Evolutionary conservation across 2,888 invertebrate genomes (phyloP).

Genomic region (Acleris holmiana): DNA sequence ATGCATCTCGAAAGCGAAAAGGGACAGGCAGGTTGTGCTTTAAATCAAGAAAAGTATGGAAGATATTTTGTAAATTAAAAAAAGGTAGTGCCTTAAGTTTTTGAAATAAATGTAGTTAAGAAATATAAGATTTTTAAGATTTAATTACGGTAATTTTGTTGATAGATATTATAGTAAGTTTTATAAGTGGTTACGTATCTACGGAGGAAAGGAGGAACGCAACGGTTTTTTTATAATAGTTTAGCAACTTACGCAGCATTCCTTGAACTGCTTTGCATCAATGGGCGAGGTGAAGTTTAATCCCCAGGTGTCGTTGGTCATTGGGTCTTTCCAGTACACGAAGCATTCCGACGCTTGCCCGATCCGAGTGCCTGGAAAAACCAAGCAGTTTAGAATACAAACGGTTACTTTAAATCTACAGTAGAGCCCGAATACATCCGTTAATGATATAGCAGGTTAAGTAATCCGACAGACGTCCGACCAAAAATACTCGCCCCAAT

Average conservation of each 20-base stretch:
- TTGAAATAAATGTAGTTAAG: no score
- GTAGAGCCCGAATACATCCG: conserved; percentile 7
- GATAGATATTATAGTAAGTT: not conserved
- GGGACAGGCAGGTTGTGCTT: conserved; percentile 27
- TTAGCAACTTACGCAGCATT: conserved; percentile 94
- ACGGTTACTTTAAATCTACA: conserved; percentile 1
- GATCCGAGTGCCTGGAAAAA: conserved; percentile 93
- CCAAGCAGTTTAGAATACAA: not conserved
- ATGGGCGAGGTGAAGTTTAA: conserved; percentile 98
- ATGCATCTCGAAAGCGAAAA: conserved; percentile 11
- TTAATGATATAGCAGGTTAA: conserved; percentile 20
- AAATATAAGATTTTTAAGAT: no score
- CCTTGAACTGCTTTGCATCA: conserved; percentile 98
- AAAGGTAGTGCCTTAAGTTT: no score
- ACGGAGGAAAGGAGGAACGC: conserved; percentile 21
- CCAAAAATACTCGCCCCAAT: conserved; percentile 29
- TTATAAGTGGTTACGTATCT: not conserved
- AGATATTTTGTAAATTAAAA: not conserved
- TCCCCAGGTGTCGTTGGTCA: conserved; percentile 99
- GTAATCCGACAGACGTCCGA: conserved; percentile 8
- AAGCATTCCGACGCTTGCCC: conserved; percentile 99
- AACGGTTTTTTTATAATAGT: conserved; percentile 5
- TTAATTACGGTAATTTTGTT: not conserved
- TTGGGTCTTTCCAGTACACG: conserved; percentile 99
- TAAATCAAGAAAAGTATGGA: not conserved